Evolutionary conservation across 2,888 invertebrate genomes (phyloP).

Genomic region (Apotomis capreana): DNA sequence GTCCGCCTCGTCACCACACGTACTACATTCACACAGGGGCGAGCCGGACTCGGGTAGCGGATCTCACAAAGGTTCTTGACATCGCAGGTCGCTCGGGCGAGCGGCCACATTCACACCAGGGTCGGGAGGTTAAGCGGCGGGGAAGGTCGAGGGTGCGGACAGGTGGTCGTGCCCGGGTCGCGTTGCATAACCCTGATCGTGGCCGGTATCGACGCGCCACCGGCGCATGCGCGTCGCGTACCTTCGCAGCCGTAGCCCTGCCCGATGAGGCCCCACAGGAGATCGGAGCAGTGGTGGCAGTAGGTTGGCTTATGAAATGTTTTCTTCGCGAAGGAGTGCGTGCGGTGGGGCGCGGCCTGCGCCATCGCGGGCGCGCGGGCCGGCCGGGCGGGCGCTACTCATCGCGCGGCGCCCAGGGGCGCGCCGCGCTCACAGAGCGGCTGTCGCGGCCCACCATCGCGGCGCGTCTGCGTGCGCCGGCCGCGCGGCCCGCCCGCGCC

Average conservation of each 20-base stretch:
- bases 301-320: conserved; percentile 99
- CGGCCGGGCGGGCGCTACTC: conserved; percentile 81
- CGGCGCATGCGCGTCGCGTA: conserved; percentile 84
- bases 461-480: conserved; percentile 76
- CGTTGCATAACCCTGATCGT: conserved; percentile 75
- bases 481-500: conserved; percentile 56
- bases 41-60: not conserved
- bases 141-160: conserved; percentile 60
- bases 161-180: conserved; percentile 63
- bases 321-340: conserved; percentile 99
- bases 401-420: conserved; percentile 83
- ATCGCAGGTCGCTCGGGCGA: not conserved
- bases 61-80: conserved; percentile 2
- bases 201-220: conserved; percentile 75
- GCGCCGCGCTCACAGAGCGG: conserved; percentile 83
- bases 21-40: conserved; percentile 9
- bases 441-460: conserved; percentile 84
- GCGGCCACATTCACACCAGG: conserved; percentile 14
- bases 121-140: conserved; percentile 42
- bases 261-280: conserved; percentile 99
- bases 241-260: conserved; percentile 99
- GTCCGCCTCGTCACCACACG: conserved; percentile 13
- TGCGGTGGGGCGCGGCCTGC: conserved; percentile 85
- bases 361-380: conserved; percentile 82
- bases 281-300: conserved; percentile 99